A percentile compares a stretch with the other conserved stretches of the same genome.
Conservation (phyloP, 2,888 invertebrate genomes). For the Hyppa rectilinea region DNA sequence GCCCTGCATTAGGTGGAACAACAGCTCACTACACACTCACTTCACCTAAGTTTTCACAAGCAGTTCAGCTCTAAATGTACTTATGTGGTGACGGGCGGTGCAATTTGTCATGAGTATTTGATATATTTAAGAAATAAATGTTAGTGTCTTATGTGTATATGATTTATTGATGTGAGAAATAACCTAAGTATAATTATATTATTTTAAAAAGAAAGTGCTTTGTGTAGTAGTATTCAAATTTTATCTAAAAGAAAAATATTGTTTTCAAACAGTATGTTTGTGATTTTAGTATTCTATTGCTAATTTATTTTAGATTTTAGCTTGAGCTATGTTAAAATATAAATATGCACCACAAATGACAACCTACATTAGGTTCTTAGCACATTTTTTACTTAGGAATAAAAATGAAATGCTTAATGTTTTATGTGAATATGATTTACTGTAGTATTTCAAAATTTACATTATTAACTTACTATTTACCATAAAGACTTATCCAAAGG, state of each 20-base stretch:
- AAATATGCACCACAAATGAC: not conserved
- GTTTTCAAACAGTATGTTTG: not conserved
- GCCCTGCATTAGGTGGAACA: too few relatives aligned
- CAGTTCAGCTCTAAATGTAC: too few relatives aligned
- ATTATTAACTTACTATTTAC: not conserved
- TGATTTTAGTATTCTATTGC: not conserved
- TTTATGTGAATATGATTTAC: not conserved
- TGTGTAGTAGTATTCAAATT: not conserved
- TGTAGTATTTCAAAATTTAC: not conserved
- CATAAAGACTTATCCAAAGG: not conserved
- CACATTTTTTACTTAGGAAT: too few relatives aligned
- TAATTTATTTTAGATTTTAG: not conserved
- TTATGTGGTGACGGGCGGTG: too few relatives aligned
- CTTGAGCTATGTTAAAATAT: not conserved
- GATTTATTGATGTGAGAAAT: not conserved
- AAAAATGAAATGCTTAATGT: not conserved
- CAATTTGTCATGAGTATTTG: too few relatives aligned
- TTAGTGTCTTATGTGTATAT: not conserved
- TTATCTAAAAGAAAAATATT: not conserved
- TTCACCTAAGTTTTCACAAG: too few relatives aligned
- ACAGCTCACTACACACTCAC: too few relatives aligned
- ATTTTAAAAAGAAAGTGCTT: not conserved
- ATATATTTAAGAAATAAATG: too few relatives aligned
- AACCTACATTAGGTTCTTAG: not conserved
- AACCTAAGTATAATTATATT: not conserved